Evolutionary conservation across 2,888 invertebrate genomes (phyloP), one percentile per base, ranked within the genome.

Genomic region (Strigamia maritima): DNA sequence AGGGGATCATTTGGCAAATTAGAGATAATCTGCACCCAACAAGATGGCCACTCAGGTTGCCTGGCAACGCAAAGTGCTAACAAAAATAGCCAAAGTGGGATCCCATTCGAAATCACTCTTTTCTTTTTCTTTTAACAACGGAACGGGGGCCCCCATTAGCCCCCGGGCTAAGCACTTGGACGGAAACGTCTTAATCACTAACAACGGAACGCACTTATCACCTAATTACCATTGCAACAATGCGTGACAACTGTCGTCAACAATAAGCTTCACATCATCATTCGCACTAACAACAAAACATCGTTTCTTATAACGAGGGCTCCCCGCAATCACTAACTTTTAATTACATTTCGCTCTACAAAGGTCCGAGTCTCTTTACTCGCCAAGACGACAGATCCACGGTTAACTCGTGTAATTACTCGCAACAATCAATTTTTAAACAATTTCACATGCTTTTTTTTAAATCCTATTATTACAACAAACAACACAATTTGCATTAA

Each of bases 191-290:
- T 65, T 65, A 65, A 65, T 65, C 60, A 65, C 60, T 65, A 65
- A 65, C 60, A 65, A 65, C 60, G 60, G 60, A 65, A 65, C 60
- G 60, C 60, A 65, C 60, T 65, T 65, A 65, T 65, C 60, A 65
- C 60, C 60, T 65, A 65, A 65, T 65, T 65, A 65, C 60, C 60
- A 65, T 65, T 65, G 60, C 60, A 65, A 65, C 60, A 65, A 65
- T 65, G 60, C 60, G 60, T 65, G 60, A 65, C 60, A 65, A 65
- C 60, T 65, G 60, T 65, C 60, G 60, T 65, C 60, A 65, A 65
- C 60, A 65, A 65, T 65, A 24, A 65, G 60, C 22, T 24, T 65
- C 60, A 65, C 24, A 44, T 44, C 44, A 44, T 44, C 44, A 35
- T 35, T 35, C 44, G 14, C 44, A n/a, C 44, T 44, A 10, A 44